Evolutionary conservation across 2,888 invertebrate species (phyloP).

Genomic region (Hemistola chrysoprasaria): DNA sequence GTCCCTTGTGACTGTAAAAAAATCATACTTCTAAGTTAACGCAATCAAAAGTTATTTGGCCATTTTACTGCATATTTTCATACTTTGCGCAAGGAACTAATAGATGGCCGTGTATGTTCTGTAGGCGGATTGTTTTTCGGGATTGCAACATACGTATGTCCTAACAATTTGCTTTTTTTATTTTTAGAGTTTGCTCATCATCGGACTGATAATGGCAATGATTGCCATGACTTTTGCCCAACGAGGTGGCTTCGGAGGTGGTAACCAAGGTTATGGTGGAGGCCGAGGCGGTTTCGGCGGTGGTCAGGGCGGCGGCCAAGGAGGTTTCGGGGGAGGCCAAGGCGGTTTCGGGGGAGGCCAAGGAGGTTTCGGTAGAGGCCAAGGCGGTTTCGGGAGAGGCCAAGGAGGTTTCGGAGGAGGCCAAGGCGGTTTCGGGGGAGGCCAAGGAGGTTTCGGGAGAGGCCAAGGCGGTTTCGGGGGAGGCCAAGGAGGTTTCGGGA

Average conservation of each 20-base stretch:
- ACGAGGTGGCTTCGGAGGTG: slow-evolving; percentile 15
- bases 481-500: slow-evolving; percentile 3
- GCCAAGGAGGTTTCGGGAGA: slow-evolving; percentile 32
- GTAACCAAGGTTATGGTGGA: slow-evolving; percentile 7
- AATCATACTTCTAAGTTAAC: too few relatives aligned
- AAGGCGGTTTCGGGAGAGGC: slow-evolving; percentile 28
- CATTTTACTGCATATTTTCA: too few relatives aligned
- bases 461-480: slow-evolving; percentile 27
- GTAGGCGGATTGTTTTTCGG: too few relatives aligned
- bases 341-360: slow-evolving; percentile 19
- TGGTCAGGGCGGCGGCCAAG: slow-evolving; percentile 14
- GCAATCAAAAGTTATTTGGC: too few relatives aligned
- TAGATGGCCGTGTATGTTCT: too few relatives aligned
- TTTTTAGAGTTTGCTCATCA: slow-evolving; percentile 36
- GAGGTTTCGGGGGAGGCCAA: slow-evolving; percentile 16
- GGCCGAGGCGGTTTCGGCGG: slow-evolving; percentile 18
- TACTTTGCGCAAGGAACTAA: too few relatives aligned
- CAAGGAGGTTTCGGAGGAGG: slow-evolving; percentile 34
- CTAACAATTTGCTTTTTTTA: too few relatives aligned
- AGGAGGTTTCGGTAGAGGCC: slow-evolving; percentile 20
- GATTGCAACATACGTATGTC: too few relatives aligned
- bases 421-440: slow-evolving; percentile 31
- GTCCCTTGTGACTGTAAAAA: too few relatives aligned
- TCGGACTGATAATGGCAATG: slow-evolving; percentile 33
- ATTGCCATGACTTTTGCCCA: slow-evolving; percentile 34